Conservation (phyloP, 2,113 vertebrate species). For the Arenaria interpres region DNA sequence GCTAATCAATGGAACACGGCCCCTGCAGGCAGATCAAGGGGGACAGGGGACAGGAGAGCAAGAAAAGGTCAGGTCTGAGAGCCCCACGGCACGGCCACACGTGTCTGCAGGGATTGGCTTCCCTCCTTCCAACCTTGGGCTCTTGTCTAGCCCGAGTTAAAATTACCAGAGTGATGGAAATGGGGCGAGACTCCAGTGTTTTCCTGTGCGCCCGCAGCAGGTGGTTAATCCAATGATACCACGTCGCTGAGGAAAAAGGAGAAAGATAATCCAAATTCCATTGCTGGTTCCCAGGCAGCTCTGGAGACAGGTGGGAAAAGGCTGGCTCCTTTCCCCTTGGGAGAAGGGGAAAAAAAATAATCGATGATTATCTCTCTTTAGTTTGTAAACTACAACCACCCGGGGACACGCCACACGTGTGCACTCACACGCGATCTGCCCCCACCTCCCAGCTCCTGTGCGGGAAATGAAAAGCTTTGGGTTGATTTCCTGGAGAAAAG, state of each 20-base stretch:
- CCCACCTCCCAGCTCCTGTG: accelerated
- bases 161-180: neutral
- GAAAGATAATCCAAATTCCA: neutral
- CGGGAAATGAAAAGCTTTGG: neutral
- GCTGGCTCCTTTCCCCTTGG: neutral
- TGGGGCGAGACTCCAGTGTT: neutral
- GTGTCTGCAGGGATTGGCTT: neutral
- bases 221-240: accelerated
- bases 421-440: accelerated
- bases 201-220: accelerated
- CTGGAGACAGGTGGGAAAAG: neutral
- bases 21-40: neutral
- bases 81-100: accelerated
- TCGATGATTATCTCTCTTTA: neutral
- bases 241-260: accelerated
- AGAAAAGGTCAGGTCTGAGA: neutral
- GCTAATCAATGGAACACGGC: neutral
- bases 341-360: neutral
- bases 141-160: neutral
- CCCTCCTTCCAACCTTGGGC: neutral
- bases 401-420: accelerated
- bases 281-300: neutral
- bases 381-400: neutral
- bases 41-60: neutral
- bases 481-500: neutral